These are phyloP conservation scores for Cyphomyrus discorhynchus DNA, from an alignment of 2,113 vertebrate genomes.

Conservation along the genomic window DNA sequence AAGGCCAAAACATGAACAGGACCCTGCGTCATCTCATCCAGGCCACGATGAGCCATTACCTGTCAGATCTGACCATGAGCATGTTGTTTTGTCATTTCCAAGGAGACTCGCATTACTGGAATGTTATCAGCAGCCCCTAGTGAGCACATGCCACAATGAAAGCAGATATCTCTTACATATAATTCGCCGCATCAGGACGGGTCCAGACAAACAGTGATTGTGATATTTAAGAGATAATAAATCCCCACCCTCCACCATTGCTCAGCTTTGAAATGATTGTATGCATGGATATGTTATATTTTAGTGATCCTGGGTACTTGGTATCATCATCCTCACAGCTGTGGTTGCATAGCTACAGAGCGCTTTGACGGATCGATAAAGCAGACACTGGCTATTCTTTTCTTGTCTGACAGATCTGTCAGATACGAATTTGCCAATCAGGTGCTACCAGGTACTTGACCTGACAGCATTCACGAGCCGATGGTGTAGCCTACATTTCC, in stretches of 20 bases:
- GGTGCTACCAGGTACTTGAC: neutral
- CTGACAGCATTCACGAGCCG: neutral
- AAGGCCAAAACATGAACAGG: neutral
- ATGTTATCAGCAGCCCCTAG: neutral
- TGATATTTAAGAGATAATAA: neutral
- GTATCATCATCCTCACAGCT: neutral
- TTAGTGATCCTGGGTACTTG: neutral
- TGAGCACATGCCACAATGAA: neutral
- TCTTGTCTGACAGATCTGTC: neutral
- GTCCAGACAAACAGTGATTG: neutral
- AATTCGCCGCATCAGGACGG: neutral
- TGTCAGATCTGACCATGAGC: neutral
- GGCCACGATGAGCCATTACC: neutral
- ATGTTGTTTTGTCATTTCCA: neutral
- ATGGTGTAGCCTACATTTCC: neutral
- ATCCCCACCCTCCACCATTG: neutral
- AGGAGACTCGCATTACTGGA: neutral
- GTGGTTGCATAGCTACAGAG: neutral
- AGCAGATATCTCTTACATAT: neutral
- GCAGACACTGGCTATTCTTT: neutral
- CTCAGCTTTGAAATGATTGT: neutral
- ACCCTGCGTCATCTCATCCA: neutral
- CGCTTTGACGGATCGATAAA: conserved; percentile 10
- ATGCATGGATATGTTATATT: conserved; percentile 3
- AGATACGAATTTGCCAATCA: conserved; percentile 13